phyloP scores from a whole-genome alignment of 1,140 invertebrate species.

The Coelopa frigida region DNA sequence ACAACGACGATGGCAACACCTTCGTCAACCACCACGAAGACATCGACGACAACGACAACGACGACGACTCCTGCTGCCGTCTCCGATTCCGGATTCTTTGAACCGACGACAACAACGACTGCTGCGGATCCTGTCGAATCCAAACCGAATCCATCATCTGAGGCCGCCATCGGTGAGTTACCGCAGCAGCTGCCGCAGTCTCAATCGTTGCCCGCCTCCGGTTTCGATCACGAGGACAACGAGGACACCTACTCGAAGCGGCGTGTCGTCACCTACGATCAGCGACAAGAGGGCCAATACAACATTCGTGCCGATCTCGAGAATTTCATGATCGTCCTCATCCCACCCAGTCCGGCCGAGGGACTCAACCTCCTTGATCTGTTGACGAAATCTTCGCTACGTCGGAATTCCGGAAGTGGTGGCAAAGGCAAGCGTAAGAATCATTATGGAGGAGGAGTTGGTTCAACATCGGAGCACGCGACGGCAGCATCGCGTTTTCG shows the following conservation, averaged over 20 bases:
- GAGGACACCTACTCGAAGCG: slow-evolving; percentile 16
- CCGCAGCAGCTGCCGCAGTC: slow-evolving; percentile 3
- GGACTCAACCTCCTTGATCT: slow-evolving; percentile 44
- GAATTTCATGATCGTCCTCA: slow-evolving; percentile 55
- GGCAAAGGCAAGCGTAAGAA: too few species aligned
- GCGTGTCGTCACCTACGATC: slow-evolving; percentile 47
- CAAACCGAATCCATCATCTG: background rate
- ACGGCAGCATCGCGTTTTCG: too few species aligned
- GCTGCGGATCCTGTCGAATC: slow-evolving; percentile 6
- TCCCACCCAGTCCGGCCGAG: slow-evolving; percentile 48
- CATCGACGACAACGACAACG: slow-evolving; percentile 5
- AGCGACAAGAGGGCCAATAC: slow-evolving; percentile 55
- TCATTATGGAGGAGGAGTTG: background rate
- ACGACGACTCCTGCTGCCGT: background rate
- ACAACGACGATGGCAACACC: slow-evolving; percentile 8
- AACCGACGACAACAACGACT: slow-evolving; percentile 16
- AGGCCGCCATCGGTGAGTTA: slow-evolving; percentile 1
- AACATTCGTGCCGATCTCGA: slow-evolving; percentile 58
- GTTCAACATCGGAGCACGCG: too few species aligned
- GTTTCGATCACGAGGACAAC: slow-evolving; percentile 4
- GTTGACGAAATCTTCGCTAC: slow-evolving; percentile 34
- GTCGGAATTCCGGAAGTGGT: slow-evolving; percentile 7
- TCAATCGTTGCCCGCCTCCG: slow-evolving; percentile 13
- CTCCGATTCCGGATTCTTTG: slow-evolving; percentile 22
- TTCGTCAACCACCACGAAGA: slow-evolving; percentile 2